These are phyloP conservation scores for Acrocephalus kingi DNA, from an alignment of 2,113 vertebrate genomes.

Conservation along the genomic window DNA sequence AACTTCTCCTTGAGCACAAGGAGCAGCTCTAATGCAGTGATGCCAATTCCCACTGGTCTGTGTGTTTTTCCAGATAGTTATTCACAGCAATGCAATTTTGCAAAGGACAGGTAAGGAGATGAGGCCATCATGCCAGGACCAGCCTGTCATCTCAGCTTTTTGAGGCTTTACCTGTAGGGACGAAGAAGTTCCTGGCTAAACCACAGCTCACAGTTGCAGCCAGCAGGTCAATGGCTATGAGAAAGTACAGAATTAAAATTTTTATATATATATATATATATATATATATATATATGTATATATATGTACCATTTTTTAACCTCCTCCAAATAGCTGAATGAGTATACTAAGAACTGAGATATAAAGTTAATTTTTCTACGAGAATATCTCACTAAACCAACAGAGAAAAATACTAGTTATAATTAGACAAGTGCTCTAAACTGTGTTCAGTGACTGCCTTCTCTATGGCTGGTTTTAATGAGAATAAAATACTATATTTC, in stretches of 20 bases:
- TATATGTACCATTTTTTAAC: background rate
- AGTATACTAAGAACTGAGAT: background rate
- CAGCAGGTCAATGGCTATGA: background rate
- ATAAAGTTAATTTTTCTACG: background rate
- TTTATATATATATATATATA: background rate
- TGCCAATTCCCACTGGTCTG: background rate
- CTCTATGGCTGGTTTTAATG: background rate
- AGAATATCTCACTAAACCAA: background rate
- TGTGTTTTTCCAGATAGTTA: background rate
- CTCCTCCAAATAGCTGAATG: background rate
- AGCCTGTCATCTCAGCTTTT: background rate
- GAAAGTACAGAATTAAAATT: background rate
- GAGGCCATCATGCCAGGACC: fast-evolving
- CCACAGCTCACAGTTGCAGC: background rate
- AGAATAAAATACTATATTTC: background rate
- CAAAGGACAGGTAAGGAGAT: background rate
- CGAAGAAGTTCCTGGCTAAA: background rate
- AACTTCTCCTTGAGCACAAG: background rate
- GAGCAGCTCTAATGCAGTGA: background rate
- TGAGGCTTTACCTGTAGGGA: background rate
- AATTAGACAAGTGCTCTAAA: background rate
- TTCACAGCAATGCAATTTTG: background rate
- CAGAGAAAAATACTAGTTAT: background rate
- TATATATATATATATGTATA: no score
- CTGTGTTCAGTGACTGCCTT: background rate